These are phyloP conservation scores for Pterocles orientalis DNA, from an alignment of 2,113 vertebrate species.

Conservation along the genomic window DNA sequence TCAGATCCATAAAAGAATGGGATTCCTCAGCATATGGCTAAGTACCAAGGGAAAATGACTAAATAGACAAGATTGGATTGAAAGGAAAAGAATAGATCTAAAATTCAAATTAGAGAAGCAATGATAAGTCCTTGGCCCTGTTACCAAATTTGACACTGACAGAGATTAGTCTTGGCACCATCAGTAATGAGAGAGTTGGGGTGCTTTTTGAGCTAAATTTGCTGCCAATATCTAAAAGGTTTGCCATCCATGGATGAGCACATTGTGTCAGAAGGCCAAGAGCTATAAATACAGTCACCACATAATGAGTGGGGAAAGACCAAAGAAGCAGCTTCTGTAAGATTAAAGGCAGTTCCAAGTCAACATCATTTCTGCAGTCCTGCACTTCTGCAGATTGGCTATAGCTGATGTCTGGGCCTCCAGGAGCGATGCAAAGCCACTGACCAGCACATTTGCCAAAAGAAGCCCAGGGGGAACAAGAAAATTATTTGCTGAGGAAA, in stretches of 20 bases:
- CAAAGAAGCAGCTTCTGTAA: conserved; percentile 19
- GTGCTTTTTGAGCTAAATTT: conserved; percentile 63
- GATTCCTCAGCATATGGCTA: conserved; percentile 28
- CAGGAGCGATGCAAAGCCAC: not conserved
- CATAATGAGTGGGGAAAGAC: conserved; percentile 32
- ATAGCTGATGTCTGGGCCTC: not conserved
- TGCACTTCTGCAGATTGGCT: not conserved
- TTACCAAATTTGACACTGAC: conserved; percentile 46
- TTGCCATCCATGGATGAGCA: conserved; percentile 43
- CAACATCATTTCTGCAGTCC: not conserved
- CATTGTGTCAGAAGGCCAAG: conserved; percentile 41
- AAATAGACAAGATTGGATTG: conserved; percentile 45
- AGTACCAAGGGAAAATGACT: conserved; percentile 33
- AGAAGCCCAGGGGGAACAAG: not conserved
- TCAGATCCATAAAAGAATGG: not conserved
- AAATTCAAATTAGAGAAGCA: conserved; percentile 51
- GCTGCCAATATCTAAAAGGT: conserved; percentile 60
- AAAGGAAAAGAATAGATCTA: conserved; percentile 47
- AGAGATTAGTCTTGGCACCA: conserved; percentile 63
- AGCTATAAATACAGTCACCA: conserved; percentile 47
- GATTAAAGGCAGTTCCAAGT: conserved; percentile 28
- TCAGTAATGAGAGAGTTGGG: conserved; percentile 54
- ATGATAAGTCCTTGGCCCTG: conserved; percentile 32
- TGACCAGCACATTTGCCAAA: not conserved
- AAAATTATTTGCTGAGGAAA: not conserved